Base-by-base conservation (phyloP, 1,140 invertebrate species). In the Bombus fervidus region DNA sequence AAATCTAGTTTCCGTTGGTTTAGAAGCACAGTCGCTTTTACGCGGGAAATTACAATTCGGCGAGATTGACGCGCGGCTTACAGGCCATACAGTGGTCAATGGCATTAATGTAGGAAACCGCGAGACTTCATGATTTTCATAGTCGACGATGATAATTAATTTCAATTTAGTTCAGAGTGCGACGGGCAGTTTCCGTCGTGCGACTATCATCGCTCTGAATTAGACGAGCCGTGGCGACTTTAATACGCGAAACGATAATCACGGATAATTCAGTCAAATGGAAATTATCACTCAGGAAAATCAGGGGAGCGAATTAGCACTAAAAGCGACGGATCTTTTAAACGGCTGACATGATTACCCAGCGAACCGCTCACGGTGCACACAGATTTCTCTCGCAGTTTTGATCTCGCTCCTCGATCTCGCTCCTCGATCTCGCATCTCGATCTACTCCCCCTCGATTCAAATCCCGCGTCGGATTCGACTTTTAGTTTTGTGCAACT, bases 401-500 rank as follows among this genome's bases (percentile, higher is more conserved):
- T 53, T 1, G 47, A 53, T 53, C 47, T 22, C 47, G 5, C 47
- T 53, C 18, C 18, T 53, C 18, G 47, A 53, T 53, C 47, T 6
- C 4, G 4, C 53, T 25, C 41, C n/a, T 53, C 31, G 73, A 31
- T 75, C 73, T 25, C 41, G 6, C 43, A 39, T 4, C 37, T 28
- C 47, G 76, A 43, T 66, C 59, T 31, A 28, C 15, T 15, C 15
- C 3, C 31, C 18, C n/a, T 15, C 25, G 2, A n/a, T 31, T 13
- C 28, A 28, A 28, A 59, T 59, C 3, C 57, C 57, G 57, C 75
- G 37, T n/a, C 22, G 39, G 3, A 79, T 81, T 73, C 28, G 59
- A 73, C 80, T 81, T 62, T 43, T 62, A 81, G 68, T 73, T 41
- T 43, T 53, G 47, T 2, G 25, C 47, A 57, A 74, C 71, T 43